phyloP scores from a whole-genome alignment of 2,888 invertebrate genomes.

The Athalia circularis region DNA sequence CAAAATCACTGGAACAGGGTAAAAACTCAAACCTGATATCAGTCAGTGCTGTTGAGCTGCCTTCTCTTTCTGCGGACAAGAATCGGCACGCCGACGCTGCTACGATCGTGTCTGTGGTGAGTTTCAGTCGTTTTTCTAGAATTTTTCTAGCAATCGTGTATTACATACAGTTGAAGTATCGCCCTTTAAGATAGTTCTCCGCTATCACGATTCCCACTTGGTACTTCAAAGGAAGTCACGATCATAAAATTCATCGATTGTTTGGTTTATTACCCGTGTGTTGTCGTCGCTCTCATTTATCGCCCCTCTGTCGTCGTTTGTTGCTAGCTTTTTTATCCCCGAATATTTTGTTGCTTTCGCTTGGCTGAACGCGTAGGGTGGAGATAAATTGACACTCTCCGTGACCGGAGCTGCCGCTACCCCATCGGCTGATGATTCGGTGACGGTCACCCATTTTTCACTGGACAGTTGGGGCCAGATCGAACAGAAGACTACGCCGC shows the following conservation, averaged over 20 bases:
- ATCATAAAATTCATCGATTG: neutral
- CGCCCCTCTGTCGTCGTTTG: slow-evolving; percentile 24
- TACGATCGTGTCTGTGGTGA: slow-evolving; percentile 87
- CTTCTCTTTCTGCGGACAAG: slow-evolving; percentile 57
- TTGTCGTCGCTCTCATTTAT: slow-evolving; percentile 37
- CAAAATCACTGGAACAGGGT: slow-evolving; percentile 79
- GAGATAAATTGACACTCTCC: slow-evolving; percentile 82
- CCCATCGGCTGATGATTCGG: slow-evolving; percentile 70
- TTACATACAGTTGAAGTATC: neutral
- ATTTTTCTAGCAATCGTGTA: slow-evolving; percentile 31
- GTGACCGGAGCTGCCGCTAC: slow-evolving; percentile 76
- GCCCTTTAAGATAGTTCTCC: neutral
- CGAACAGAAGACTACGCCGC: slow-evolving; percentile 73
- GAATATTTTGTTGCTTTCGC: slow-evolving; percentile 54
- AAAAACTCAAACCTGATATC: slow-evolving; percentile 72
- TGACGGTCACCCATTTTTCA: slow-evolving; percentile 80
- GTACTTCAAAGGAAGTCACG: neutral
- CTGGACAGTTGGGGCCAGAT: slow-evolving; percentile 76
- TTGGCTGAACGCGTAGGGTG: slow-evolving; percentile 76
- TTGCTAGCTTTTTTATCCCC: slow-evolving; percentile 49
- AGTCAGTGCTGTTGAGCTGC: slow-evolving; percentile 71
- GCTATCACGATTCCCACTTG: neutral
- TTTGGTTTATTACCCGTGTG: slow-evolving; percentile 5
- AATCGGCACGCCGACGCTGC: slow-evolving; percentile 76
- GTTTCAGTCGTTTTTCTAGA: slow-evolving; percentile 65